Conservation (phyloP, 1,140 invertebrate species). For the Drosophila sturtevanti region DNA sequence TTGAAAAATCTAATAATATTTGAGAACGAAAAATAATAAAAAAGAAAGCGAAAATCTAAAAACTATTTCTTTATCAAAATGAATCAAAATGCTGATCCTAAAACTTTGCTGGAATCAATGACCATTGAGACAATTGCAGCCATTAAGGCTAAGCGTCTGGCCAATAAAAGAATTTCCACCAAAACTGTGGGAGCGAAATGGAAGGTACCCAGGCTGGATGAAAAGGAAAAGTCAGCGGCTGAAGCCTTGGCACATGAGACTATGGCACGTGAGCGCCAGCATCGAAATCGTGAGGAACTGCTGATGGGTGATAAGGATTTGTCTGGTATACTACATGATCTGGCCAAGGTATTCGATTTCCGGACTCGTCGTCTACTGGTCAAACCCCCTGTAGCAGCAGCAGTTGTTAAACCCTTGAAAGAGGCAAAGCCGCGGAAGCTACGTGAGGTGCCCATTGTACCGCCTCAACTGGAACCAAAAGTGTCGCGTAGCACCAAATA, state of each 20-base stretch:
- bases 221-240: slow-evolving; percentile 5
- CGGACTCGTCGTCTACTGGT: neutral
- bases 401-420: slow-evolving; percentile 89
- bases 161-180: slow-evolving; percentile 96
- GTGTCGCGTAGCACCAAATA: slow-evolving; percentile 91
- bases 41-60: neutral
- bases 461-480: slow-evolving; percentile 95
- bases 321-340: neutral
- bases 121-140: slow-evolving; percentile 98
- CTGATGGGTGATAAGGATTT: slow-evolving; percentile 38
- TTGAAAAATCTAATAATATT: neutral
- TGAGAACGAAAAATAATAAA: neutral
- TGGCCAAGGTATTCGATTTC: slow-evolving; percentile 17
- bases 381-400: slow-evolving; percentile 81
- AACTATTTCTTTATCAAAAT: neutral
- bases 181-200: slow-evolving; percentile 83
- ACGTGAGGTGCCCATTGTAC: slow-evolving; percentile 93
- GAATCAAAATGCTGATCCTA: slow-evolving; percentile 2
- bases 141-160: slow-evolving; percentile 97
- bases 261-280: slow-evolving; percentile 32
- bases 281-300: slow-evolving; percentile 5
- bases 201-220: neutral
- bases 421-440: slow-evolving; percentile 91
- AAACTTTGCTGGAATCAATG: slow-evolving; percentile 92
- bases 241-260: slow-evolving; percentile 3